Evolutionary conservation across 2,113 vertebrate species (phyloP).

Genomic region (Cromileptes altivelis): DNA sequence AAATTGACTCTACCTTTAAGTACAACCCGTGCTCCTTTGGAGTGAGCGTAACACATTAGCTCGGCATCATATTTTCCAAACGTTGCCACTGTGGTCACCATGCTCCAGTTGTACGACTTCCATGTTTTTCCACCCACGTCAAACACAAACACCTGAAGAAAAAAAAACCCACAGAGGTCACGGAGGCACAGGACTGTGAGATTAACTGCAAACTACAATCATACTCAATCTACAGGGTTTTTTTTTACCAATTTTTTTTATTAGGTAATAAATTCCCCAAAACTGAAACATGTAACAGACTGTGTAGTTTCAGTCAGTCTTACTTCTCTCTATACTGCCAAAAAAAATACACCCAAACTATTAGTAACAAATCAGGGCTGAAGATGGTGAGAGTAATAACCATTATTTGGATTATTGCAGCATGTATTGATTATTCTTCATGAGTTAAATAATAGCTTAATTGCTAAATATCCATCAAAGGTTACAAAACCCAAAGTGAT

Average conservation of each 20-base stretch:
- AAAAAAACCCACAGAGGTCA: background rate
- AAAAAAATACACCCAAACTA: background rate
- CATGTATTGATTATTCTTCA: background rate
- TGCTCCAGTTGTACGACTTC: conserved; percentile 94
- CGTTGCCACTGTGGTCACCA: conserved; percentile 91
- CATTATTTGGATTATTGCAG: background rate
- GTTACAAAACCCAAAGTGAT: background rate
- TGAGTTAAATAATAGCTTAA: background rate
- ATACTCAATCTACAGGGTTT: no score
- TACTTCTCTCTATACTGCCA: background rate
- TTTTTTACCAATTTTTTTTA: no score
- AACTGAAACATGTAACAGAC: background rate
- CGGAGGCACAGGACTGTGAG: background rate
- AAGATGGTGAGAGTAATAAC: background rate
- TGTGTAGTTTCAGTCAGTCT: background rate
- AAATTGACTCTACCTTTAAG: conserved; percentile 88
- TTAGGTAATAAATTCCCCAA: background rate
- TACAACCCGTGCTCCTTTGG: conserved; percentile 90
- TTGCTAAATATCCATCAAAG: background rate
- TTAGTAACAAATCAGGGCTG: background rate
- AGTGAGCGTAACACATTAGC: conserved; percentile 94
- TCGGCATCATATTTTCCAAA: conserved; percentile 93
- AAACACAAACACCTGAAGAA: conserved; percentile 91
- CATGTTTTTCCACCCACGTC: conserved; percentile 90
- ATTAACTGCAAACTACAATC: background rate